phyloP scores from a whole-genome alignment of 2,797 vertebrate species.

The Schizopygopsis malacanthus region DNA sequence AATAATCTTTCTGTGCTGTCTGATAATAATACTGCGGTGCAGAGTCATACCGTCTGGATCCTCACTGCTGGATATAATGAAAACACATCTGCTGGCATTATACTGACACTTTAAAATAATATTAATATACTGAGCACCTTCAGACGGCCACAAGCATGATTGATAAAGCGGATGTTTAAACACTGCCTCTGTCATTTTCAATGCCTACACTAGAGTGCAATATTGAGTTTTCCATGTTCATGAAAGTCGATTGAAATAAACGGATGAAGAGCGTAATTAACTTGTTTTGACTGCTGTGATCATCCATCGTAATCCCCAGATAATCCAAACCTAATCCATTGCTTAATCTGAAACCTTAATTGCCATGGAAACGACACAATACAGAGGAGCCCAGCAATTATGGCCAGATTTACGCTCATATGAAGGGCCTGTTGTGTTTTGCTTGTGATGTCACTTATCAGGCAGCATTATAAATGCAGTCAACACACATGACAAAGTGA shows the following conservation, averaged over 20 bases:
- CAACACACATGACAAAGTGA: slow-evolving; percentile 21
- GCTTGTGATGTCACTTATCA: slow-evolving; percentile 44
- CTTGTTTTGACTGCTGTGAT: slow-evolving; percentile 49
- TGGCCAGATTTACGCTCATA: slow-evolving; percentile 35
- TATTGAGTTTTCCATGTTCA: slow-evolving; percentile 37
- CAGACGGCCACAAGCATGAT: background rate
- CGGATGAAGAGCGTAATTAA: slow-evolving; percentile 47
- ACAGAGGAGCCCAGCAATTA: slow-evolving; percentile 45
- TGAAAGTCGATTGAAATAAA: slow-evolving; percentile 47
- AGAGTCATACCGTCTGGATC: background rate
- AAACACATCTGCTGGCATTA: background rate
- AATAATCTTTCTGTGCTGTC: slow-evolving; percentile 1
- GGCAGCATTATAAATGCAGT: slow-evolving; percentile 34
- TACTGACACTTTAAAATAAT: background rate
- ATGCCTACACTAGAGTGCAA: slow-evolving; percentile 41
- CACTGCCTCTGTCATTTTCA: background rate
- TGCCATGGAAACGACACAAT: slow-evolving; percentile 55
- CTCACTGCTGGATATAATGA: background rate
- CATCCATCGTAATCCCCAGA: slow-evolving; percentile 54
- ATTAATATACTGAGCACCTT: background rate
- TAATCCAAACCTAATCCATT: slow-evolving; percentile 56
- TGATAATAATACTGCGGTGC: slow-evolving; percentile 34
- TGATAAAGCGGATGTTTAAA: background rate
- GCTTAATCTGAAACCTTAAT: slow-evolving; percentile 57
- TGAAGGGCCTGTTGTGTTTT: slow-evolving; percentile 35